Conservation (phyloP, 1,140 invertebrate genomes). For the Bacillus rossius region DNA sequence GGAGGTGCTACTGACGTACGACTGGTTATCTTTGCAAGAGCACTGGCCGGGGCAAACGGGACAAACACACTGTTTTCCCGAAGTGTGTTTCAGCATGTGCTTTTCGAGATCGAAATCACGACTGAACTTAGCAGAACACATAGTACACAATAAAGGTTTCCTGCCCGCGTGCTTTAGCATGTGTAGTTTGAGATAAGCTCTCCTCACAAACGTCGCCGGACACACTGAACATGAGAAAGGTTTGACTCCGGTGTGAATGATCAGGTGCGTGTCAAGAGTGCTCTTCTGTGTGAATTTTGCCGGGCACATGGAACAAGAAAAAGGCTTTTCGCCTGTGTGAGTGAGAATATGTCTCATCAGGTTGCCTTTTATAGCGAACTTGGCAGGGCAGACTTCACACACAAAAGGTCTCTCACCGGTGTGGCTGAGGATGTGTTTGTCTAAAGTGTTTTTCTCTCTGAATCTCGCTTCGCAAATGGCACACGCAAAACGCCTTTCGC, state of each 20-base stretch:
- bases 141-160: constrained; percentile 2
- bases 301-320: constrained; percentile 15
- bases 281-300: constrained; percentile 2
- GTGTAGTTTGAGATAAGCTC: constrained; percentile 5
- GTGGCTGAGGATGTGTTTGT: not conserved
- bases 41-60: constrained; percentile 31
- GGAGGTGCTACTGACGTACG: not conserved
- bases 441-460: not conserved
- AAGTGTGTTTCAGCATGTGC: constrained; percentile 36
- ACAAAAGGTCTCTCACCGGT: not conserved
- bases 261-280: not conserved
- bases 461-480: not conserved
- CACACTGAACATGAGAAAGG: constrained; percentile 4
- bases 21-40: not conserved
- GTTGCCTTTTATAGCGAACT: not conserved
- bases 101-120: constrained; percentile 37
- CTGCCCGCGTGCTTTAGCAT: constrained; percentile 7
- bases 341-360: constrained; percentile 53
- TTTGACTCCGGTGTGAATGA: constrained; percentile 12
- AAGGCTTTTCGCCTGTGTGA: constrained; percentile 43
- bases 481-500: not conserved
- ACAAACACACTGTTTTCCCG: constrained; percentile 37
- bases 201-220: not conserved
- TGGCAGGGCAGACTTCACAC: not conserved
- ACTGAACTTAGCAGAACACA: constrained; percentile 1